Base-by-base conservation (phyloP, 2,888 invertebrate species). In the Andrena chrysosceles region DNA sequence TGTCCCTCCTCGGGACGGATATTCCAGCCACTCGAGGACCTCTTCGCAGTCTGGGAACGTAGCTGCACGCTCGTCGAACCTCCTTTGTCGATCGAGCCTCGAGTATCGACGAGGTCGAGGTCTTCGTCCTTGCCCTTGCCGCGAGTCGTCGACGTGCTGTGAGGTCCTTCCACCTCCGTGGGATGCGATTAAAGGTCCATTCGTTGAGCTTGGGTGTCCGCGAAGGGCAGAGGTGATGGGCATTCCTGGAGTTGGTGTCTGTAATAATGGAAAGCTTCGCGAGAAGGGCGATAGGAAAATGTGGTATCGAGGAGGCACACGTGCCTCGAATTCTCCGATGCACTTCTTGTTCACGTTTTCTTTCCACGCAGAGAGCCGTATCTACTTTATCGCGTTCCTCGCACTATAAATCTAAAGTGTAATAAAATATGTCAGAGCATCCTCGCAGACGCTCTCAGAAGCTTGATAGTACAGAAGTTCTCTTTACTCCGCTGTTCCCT, bases 11-110 rank as follows among this genome's bases (percentile, higher is more conserved):
- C 69, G 52, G 74, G 33, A 63, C 56, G 74, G 67, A 70, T 74
- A 81, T 75, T 68, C 74, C 68, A 77, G 60, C 72, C 69, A 75
- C 81, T 85, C 79, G 76, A 79, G 31, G 71, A 73, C 69, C 81
- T 64, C 67, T 64, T 52, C 63, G 33, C 23, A 71, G 79, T 73
- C 77, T 72, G 70, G 72, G 74, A 77, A 73, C 75, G 74, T 83
- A 74, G 72, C 81, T 68, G 60, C 68, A 72, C 72, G 64, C 67
- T 74, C 77, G 70, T 48, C 42, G 73, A 83, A 76, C 62, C 62
- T 72, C 23, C 31, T n/a, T 62, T 16, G 42, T 42, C 49, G 69
- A 71, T 71, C 59, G 67, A 35, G 48, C 42, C 71, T 52, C 70
- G 69, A 66, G 74, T 74, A 80, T 62, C 48, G 48, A 56, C 67